phyloP scores from a whole-genome alignment of 2,888 invertebrate species.

The Brenthis hecate region DNA sequence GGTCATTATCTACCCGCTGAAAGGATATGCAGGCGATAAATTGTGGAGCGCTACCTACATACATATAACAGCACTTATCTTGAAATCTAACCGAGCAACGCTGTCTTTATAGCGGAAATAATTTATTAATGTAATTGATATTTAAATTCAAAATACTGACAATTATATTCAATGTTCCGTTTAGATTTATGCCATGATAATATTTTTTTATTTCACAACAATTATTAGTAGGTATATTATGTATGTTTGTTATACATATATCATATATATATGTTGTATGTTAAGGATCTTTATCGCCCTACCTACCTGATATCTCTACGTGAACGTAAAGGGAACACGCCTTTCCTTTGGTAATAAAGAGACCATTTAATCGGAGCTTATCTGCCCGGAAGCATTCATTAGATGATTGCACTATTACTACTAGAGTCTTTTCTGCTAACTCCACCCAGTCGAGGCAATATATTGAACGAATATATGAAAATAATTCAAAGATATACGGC shows the following conservation, averaged over 20 bases:
- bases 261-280: conserved; percentile 2
- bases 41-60: conserved; percentile 67
- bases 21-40: conserved; percentile 82
- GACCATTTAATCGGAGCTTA: conserved; percentile 82
- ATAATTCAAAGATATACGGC: background rate
- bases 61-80: conserved; percentile 53
- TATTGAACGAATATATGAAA: conserved; percentile 31
- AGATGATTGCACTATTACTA: conserved; percentile 82
- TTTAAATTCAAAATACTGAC: conserved; percentile 25
- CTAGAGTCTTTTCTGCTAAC: conserved; percentile 66
- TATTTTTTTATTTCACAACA: background rate
- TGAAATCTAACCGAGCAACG: conserved; percentile 55
- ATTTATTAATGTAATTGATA: conserved; percentile 58
- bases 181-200: conserved; percentile 1
- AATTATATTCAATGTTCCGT: conserved; percentile 11
- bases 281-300: conserved; percentile 37
- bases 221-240: background rate
- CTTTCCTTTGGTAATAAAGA: conserved; percentile 79
- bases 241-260: background rate
- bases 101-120: conserved; percentile 56
- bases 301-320: conserved; percentile 67
- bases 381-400: conserved; percentile 82
- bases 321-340: conserved; percentile 77
- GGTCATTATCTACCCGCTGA: conserved; percentile 82
- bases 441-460: conserved; percentile 50